These are phyloP conservation scores for Dipodomys stephensi DNA, from an alignment of 2,113 vertebrate species.

Conservation along the genomic window DNA sequence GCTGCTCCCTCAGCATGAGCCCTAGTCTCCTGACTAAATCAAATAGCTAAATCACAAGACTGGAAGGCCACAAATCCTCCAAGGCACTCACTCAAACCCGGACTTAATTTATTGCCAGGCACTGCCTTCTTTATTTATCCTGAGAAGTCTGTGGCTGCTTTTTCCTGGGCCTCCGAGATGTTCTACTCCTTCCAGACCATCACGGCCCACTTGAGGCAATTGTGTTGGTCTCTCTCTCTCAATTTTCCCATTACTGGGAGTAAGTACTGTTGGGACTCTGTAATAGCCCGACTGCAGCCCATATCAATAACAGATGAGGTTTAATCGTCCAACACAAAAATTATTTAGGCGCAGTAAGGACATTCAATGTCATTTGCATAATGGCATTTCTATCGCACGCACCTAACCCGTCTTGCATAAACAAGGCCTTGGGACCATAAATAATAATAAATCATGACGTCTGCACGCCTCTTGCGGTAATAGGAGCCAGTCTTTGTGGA, in stretches of 20 bases:
- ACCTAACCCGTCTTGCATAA: conserved; percentile 93
- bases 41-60: conserved; percentile 83
- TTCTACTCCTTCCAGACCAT: conserved; percentile 89
- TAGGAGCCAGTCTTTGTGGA: conserved; percentile 89
- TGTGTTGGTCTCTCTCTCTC: conserved; percentile 92
- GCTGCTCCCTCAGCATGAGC: conserved; percentile 54
- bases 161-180: conserved; percentile 85
- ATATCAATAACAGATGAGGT: conserved; percentile 99
- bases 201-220: conserved; percentile 90
- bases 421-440: conserved; percentile 92
- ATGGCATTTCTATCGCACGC: conserved; percentile 94
- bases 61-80: conserved; percentile 85
- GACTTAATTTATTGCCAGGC: conserved; percentile 85
- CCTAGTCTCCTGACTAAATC: conserved; percentile 72
- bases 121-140: conserved; percentile 89
- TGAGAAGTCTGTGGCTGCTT: conserved; percentile 85
- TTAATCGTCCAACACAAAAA: conserved; percentile 96
- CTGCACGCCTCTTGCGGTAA: conserved; percentile 86
- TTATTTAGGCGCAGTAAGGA: conserved; percentile 92
- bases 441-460: conserved; percentile 94
- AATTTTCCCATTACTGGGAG: conserved; percentile 95
- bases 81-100: conserved; percentile 82
- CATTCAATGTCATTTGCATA: conserved; percentile 98
- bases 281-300: conserved; percentile 96
- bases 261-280: conserved; percentile 94